Evolutionary conservation across 2,888 invertebrate species (phyloP).

Genomic region (Rhagium mordax): DNA sequence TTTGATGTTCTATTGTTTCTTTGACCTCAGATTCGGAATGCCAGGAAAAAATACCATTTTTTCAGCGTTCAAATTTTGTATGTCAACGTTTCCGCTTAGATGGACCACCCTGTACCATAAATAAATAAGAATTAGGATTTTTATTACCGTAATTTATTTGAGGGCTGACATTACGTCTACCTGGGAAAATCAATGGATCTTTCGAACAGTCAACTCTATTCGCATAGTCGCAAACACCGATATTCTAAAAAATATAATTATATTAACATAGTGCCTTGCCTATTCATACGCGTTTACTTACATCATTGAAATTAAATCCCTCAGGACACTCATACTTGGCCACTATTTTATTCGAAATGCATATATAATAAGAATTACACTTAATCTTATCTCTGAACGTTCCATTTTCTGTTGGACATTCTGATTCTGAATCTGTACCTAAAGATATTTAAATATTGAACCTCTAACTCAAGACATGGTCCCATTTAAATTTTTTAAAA

Average conservation of each 20-base stretch:
- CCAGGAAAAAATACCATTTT: no score
- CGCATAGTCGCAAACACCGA: slow-evolving; percentile 48
- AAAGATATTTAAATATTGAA: slow-evolving; percentile 13
- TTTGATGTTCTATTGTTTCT: no score
- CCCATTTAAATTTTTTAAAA: no score
- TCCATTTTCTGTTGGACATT: slow-evolving; percentile 75
- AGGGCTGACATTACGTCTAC: neutral
- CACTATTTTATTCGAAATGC: slow-evolving; percentile 69
- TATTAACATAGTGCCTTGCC: neutral
- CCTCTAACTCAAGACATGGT: no score
- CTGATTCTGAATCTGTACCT: slow-evolving; percentile 26
- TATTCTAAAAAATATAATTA: slow-evolving; percentile 40
- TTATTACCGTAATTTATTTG: neutral
- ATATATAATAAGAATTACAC: slow-evolving; percentile 79
- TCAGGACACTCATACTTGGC: slow-evolving; percentile 77
- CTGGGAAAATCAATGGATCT: slow-evolving; percentile 21
- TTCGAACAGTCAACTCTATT: slow-evolving; percentile 47
- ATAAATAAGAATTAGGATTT: neutral
- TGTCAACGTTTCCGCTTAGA: no score
- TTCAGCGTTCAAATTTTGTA: no score
- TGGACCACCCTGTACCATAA: no score
- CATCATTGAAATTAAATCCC: slow-evolving; percentile 68
- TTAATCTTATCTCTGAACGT: slow-evolving; percentile 75
- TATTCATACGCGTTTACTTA: slow-evolving; percentile 46
- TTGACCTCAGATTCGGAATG: no score